phyloP scores from a whole-genome alignment of 1,140 invertebrate genomes.

The Caligus rogercresseyi region DNA sequence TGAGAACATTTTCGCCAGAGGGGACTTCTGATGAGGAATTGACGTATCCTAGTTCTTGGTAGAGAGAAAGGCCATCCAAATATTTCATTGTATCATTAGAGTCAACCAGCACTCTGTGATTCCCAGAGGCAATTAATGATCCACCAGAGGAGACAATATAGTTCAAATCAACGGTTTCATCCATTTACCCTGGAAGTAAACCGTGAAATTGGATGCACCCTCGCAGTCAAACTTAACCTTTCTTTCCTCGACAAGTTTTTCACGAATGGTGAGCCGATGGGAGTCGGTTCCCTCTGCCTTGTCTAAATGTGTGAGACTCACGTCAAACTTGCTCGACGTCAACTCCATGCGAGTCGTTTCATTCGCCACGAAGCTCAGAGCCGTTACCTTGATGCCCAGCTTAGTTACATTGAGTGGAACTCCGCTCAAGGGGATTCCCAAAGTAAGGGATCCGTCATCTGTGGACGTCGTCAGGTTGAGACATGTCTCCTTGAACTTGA shows the following conservation, averaged over 20 bases:
- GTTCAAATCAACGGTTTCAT: background rate
- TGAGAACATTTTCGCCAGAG: background rate
- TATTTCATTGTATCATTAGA: background rate
- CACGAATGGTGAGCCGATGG: background rate
- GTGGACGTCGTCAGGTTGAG: background rate
- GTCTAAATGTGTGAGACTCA: constrained; percentile 8
- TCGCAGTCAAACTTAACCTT: background rate
- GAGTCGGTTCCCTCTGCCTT: background rate
- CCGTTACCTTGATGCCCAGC: background rate
- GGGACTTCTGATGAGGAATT: background rate
- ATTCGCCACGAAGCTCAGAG: background rate
- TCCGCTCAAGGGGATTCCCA: background rate
- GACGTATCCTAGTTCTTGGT: background rate
- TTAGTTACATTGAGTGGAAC: constrained; percentile 9
- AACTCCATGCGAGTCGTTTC: constrained; percentile 2
- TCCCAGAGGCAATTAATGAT: background rate
- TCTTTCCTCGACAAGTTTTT: background rate
- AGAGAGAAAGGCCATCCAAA: background rate
- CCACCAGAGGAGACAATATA: constrained; percentile 4
- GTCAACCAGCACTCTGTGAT: background rate
- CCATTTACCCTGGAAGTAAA: background rate
- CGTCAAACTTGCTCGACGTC: background rate
- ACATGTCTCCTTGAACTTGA: constrained; percentile 7
- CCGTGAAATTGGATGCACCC: background rate
- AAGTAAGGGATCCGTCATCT: background rate